These are phyloP conservation scores for Seriola dumerili DNA, from an alignment of 2,113 vertebrate genomes.

Conservation along the genomic window DNA sequence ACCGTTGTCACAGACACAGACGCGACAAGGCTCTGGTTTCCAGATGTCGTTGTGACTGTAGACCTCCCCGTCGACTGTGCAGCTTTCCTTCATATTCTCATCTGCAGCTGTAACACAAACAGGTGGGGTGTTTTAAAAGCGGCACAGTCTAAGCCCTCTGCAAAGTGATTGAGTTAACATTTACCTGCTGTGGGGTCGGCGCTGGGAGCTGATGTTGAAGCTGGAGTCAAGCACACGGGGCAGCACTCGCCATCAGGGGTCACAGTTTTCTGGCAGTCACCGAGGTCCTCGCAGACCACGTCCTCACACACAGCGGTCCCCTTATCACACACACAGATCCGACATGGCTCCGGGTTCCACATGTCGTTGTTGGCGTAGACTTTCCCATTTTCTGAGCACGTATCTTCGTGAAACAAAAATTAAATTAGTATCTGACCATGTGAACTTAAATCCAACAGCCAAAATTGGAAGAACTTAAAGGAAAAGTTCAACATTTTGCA, in stretches of 20 bases:
- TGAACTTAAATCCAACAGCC: too few species aligned
- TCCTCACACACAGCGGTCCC: slow-evolving; percentile 60
- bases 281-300: slow-evolving; percentile 61
- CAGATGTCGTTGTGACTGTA: slow-evolving; percentile 91
- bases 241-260: slow-evolving; percentile 74
- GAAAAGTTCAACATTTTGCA: background rate
- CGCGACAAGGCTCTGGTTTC: slow-evolving; percentile 89
- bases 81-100: slow-evolving; percentile 77
- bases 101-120: slow-evolving; percentile 6
- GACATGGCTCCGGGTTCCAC: slow-evolving; percentile 70
- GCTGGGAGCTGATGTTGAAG: background rate
- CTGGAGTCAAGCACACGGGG: slow-evolving; percentile 61
- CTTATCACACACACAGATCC: slow-evolving; percentile 61
- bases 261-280: slow-evolving; percentile 43
- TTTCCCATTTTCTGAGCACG: slow-evolving; percentile 69
- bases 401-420: slow-evolving; percentile 44
- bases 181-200: slow-evolving; percentile 33
- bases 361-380: slow-evolving; percentile 61
- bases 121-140: rapidly evolving
- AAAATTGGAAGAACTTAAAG: background rate
- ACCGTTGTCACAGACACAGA: slow-evolving; percentile 95
- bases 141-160: rapidly evolving
- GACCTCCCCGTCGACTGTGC: slow-evolving; percentile 87
- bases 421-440: background rate
- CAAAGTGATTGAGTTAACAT: rapidly evolving